These are phyloP conservation scores for Benthosema pterotum DNA, from an alignment of 2,797 vertebrate species.

Conservation along the genomic window DNA sequence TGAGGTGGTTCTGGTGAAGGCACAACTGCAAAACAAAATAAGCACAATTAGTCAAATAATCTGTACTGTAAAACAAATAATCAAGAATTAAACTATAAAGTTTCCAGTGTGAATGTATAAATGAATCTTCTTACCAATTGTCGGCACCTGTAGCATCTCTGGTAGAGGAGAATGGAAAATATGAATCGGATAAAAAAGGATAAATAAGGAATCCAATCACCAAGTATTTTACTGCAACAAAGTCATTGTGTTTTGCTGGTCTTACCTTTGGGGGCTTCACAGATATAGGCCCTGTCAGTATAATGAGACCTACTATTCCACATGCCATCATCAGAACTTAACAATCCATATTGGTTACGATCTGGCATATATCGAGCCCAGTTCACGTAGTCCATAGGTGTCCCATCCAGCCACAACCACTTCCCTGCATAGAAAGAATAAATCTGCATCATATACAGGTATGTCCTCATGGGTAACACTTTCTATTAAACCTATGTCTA, in stretches of 20 bases:
- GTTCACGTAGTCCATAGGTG: conserved; percentile 67
- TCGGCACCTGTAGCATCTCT: too few species aligned
- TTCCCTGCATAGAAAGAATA: conserved; percentile 43
- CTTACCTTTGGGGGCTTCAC: conserved; percentile 47
- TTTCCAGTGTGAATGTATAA: too few species aligned
- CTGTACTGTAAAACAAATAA: too few species aligned
- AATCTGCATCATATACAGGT: neutral
- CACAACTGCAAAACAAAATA: conserved; percentile 35
- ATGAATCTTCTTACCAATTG: too few species aligned
- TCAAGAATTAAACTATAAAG: too few species aligned
- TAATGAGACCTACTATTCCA: conserved; percentile 67
- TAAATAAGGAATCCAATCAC: too few species aligned
- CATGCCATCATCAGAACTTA: conserved; percentile 41
- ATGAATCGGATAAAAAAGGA: too few species aligned
- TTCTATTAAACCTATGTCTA: neutral
- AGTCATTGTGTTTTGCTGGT: too few species aligned
- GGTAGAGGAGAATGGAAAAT: too few species aligned
- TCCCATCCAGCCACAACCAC: conserved; percentile 71
- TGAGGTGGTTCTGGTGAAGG: rapidly evolving
- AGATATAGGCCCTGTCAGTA: conserved; percentile 66
- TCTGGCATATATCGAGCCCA: conserved; percentile 49
- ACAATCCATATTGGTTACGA: conserved; percentile 33
- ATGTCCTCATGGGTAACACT: neutral
- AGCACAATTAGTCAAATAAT: too few species aligned
- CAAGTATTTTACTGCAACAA: too few species aligned